Conservation (phyloP, 2,113 vertebrate species). For the Pangasianodon hypophthalmus region DNA sequence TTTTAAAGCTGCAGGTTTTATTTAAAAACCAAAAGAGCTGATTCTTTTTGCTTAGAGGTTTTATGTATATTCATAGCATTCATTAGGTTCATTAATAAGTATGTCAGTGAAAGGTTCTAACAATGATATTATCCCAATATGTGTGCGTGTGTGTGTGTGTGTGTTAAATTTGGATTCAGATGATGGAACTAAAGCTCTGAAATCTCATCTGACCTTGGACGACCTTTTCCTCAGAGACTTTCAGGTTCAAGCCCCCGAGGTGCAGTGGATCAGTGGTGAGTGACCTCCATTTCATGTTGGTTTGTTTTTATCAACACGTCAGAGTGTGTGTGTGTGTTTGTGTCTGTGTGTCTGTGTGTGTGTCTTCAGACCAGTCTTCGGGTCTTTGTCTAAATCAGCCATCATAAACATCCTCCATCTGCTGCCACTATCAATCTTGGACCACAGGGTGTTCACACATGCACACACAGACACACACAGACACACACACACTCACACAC, state of each 20-base stretch:
- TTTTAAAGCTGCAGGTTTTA: neutral
- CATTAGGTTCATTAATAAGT: neutral
- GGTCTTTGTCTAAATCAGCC: conserved; percentile 36
- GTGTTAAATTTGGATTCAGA: conserved; percentile 70
- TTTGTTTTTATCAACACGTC: neutral
- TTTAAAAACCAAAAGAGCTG: neutral
- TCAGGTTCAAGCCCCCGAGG: conserved; percentile 82
- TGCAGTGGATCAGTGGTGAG: conserved; percentile 90
- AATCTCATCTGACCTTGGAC: conserved; percentile 84
- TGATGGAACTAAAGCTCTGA: conserved; percentile 76
- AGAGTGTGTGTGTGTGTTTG: conserved; percentile 22
- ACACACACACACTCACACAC: conserved; percentile 3
- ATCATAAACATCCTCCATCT: conserved; percentile 48
- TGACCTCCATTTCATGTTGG: conserved; percentile 47
- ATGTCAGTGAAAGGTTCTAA: neutral
- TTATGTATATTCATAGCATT: neutral
- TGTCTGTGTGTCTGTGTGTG: conserved; percentile 17
- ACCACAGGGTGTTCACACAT: conserved; percentile 28
- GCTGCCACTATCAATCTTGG: conserved; percentile 26
- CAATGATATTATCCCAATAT: neutral
- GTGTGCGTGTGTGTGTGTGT: conserved; percentile 13
- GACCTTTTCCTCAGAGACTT: conserved; percentile 87
- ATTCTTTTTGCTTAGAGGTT: neutral
- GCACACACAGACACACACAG: neutral
- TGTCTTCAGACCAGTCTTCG: neutral